Evolutionary conservation across 1,140 invertebrate genomes (phyloP), one percentile per base, ranked within the genome.

Genomic region (Lasioglossum baleicum): DNA sequence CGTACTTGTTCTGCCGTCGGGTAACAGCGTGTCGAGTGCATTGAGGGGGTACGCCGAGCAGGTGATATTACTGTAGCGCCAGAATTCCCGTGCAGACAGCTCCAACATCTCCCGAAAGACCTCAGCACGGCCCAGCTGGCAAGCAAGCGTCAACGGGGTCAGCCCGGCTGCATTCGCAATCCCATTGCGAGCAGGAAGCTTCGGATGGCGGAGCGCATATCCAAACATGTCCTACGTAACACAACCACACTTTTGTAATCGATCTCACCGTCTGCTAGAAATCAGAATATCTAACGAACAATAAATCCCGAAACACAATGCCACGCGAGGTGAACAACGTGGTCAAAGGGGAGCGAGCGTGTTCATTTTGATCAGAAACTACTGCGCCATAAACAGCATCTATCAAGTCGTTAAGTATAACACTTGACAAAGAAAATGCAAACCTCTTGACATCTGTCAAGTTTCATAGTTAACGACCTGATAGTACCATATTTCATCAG

Each of bases 31-130:
- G 92, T 99, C 99, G 86, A 99, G 94, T 22, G 98, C 98, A 92
- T 98, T 98, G 3, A 99, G 93, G 0, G 98, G 98, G 93, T 99
- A 99, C 0, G 97, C 98, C 17, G 98, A 99, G 93, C 99, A 99
- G n/a, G 98, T 99, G 87, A 99, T 99, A 90, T 99, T 99, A 87
- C 98, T 99, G 93, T 99, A 99, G 60, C 98, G 94, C 99, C 99
- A 99, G 92, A 99, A 99, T 93, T 99, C 99, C 81, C 97, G 95
- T 77, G 97, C 97, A 69, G 97, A 98, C 15, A 99, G 94, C 92
- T 99, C 99, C 89, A 99, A 94, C 97, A 99, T 99, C 94, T 99
- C 99, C 83, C 97, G 95, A 93, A 99, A 99, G 82, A 99, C 98
- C 88, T 98, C 97, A 13, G 98, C 97, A 77, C 99, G 95, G 68